These are phyloP conservation scores for Tyria jacobaeae DNA, from an alignment of 2,888 invertebrate species.

Conservation along the genomic window DNA sequence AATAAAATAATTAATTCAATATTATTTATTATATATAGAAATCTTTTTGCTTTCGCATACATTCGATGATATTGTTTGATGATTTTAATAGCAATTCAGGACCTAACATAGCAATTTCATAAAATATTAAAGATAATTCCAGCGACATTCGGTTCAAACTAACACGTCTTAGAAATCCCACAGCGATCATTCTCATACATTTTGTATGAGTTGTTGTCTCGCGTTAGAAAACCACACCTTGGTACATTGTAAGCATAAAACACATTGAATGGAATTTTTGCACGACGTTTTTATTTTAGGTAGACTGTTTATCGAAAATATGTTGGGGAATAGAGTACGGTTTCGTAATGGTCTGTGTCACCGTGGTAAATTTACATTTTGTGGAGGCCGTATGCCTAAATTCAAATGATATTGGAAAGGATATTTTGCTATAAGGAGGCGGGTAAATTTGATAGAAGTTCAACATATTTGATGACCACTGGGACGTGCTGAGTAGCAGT, in stretches of 20 bases:
- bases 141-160: slow-evolving; percentile 19
- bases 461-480: background rate
- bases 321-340: slow-evolving; percentile 4
- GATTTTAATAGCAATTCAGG: background rate
- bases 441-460: slow-evolving; percentile 2
- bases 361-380: slow-evolving; percentile 12
- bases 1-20: too few species aligned
- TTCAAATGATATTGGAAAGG: slow-evolving; percentile 5
- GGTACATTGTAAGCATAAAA: background rate
- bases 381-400: slow-evolving; percentile 8
- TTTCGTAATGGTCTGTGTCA: slow-evolving; percentile 6
- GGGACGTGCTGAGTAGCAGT: background rate
- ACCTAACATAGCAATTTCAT: slow-evolving; percentile 6
- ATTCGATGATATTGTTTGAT: background rate
- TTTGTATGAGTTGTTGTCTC: slow-evolving; percentile 41
- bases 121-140: slow-evolving; percentile 14
- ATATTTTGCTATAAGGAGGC: background rate
- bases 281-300: slow-evolving; percentile 14
- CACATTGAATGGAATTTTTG: background rate
- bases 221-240: slow-evolving; percentile 3
- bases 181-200: slow-evolving; percentile 44
- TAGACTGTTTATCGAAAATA: slow-evolving; percentile 10
- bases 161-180: slow-evolving; percentile 34
- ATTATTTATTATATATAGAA: too few species aligned
- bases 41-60: background rate